Conservation (phyloP, 2,113 vertebrate species). For the Grammatotria lemairii region DNA sequence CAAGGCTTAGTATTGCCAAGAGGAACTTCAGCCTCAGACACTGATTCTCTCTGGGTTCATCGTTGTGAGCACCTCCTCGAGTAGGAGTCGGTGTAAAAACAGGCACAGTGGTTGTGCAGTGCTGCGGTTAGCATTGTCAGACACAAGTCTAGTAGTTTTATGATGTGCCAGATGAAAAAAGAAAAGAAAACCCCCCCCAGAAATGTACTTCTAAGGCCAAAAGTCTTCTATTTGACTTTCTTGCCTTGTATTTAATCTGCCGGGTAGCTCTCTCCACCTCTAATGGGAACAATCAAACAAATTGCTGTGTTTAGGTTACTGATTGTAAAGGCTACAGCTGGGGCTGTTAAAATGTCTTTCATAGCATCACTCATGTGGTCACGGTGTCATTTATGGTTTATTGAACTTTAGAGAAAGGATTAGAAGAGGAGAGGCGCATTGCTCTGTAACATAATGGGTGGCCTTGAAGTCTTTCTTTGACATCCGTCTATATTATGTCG, state of each 20-base stretch:
- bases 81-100: not conserved
- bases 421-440: not conserved
- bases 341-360: not conserved
- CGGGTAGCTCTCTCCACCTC: not conserved
- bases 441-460: not conserved
- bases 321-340: not conserved
- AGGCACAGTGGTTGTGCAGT: not conserved
- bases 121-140: not conserved
- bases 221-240: not conserved
- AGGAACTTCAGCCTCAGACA: not conserved
- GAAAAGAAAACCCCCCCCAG: rapidly evolving
- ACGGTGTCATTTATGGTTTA: not conserved
- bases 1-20: not conserved
- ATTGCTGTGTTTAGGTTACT: not conserved
- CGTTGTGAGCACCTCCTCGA: not conserved
- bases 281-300: not conserved
- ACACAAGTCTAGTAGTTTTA: not conserved
- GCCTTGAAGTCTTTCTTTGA: not conserved
- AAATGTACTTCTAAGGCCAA: not conserved
- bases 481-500: not conserved
- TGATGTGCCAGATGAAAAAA: not conserved
- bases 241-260: not conserved
- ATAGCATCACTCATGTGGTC: not conserved
- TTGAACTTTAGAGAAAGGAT: not conserved
- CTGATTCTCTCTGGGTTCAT: not conserved